Evolutionary conservation across 2,113 vertebrate species (phyloP), one percentile per base, ranked within the genome.

Genomic region (Syngnathus scovelli): DNA sequence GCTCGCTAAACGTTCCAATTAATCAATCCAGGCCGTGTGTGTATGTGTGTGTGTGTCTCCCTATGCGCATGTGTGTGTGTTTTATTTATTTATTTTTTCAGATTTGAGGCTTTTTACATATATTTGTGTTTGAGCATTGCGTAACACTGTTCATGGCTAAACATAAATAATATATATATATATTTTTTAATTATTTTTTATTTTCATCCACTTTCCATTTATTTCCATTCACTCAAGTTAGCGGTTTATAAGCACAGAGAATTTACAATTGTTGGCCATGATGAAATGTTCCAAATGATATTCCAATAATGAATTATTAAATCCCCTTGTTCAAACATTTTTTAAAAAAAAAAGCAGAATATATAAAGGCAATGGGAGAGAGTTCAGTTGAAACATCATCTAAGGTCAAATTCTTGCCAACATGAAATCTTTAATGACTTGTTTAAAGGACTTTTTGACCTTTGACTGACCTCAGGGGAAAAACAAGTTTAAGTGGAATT

Each of bases 1-100:
- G 1, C 15, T 72, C 4, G 60, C 75, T 86, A 78, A 87, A 85
- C 64, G 48, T 70, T 76, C 64, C 86, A 86, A 89, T 88, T 86
- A 87, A 88, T 89, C 88, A 89, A 61, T 62, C 58, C 1, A 33
- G 72, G 74, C 78, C 81, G 69, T 77, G 56, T 61, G 63, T 10
- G 46, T 59, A 51, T 33, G 58, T 65, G 59, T 65, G 62, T 61
- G 65, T 54, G 58, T 33, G 27, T 33, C 27, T 33, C 27, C 27
- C 3, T 33, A 33, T 33, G 27, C 27, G 3, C 27, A 36, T 37
- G 59, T 15, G 51, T 10, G 39, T 46, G 43, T 46, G 43, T 46
- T 33, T 33, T 33, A 10, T 54, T 3, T 56, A 21, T 66, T 51
- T 66, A 37, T 9, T 15, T 23, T 66, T 7, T 41, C 51, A 54